phyloP scores from a whole-genome alignment of 2,113 vertebrate species.

The Barnardius zonarius region DNA sequence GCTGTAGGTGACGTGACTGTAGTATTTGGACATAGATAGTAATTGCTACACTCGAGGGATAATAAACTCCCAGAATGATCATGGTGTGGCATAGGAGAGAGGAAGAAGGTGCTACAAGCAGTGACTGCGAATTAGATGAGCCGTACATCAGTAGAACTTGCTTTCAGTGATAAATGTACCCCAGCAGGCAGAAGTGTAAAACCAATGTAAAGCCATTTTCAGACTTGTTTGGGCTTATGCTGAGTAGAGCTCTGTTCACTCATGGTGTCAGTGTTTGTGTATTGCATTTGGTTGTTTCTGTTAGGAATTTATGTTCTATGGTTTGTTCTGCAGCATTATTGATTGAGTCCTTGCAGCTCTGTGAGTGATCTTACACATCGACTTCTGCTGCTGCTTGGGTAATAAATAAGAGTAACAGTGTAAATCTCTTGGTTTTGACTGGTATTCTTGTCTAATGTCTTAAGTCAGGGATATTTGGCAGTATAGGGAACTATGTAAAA shows the following conservation, averaged over 20 bases:
- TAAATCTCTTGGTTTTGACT: background rate
- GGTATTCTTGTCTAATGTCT: rapidly evolving
- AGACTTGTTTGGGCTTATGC: background rate
- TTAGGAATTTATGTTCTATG: background rate
- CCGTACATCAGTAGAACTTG: background rate
- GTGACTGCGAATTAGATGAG: background rate
- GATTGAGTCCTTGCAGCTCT: background rate
- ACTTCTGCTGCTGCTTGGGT: background rate
- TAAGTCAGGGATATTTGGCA: background rate
- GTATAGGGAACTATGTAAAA: rapidly evolving
- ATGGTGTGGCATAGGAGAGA: background rate
- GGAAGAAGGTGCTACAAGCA: background rate
- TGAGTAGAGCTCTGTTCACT: background rate
- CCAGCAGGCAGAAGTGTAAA: background rate
- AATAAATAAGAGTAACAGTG: background rate
- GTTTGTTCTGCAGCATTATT: background rate
- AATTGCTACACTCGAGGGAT: background rate
- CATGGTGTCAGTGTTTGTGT: background rate
- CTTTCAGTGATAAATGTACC: background rate
- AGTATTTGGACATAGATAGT: background rate
- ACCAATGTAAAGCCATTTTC: background rate
- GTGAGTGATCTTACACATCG: background rate
- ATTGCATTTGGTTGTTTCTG: background rate
- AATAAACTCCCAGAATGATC: background rate
- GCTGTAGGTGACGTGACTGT: background rate